A percentile compares a stretch with the other conserved stretches of the same genome.
These are phyloP conservation scores for Urosaurus nigricauda DNA, from an alignment of 2,797 vertebrate species.

Conservation along the genomic window DNA sequence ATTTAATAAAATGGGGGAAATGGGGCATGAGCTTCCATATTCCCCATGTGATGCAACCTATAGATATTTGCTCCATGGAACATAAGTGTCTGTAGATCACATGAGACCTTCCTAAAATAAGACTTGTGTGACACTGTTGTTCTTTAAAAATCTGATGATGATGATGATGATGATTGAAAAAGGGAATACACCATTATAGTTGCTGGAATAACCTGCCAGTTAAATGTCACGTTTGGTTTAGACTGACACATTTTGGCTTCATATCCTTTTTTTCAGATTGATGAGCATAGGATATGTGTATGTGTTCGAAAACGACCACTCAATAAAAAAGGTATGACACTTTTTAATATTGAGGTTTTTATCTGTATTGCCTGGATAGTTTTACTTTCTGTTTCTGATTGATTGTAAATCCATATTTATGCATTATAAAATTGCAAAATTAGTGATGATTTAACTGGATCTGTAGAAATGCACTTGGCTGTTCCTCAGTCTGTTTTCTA, in stretches of 20 bases:
- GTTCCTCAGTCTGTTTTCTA: neutral
- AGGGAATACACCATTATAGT: neutral
- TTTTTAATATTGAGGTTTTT: slow-evolving; percentile 40
- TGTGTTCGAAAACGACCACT: slow-evolving; percentile 95
- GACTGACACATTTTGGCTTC: neutral
- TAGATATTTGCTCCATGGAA: neutral
- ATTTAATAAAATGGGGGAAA: no score
- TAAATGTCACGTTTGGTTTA: slow-evolving; percentile 11
- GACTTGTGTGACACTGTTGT: neutral
- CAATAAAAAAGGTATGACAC: slow-evolving; percentile 93
- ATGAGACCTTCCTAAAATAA: neutral
- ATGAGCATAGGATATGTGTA: slow-evolving; percentile 98
- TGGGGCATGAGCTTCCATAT: neutral
- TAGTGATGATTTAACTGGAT: neutral
- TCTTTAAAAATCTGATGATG: slow-evolving; percentile 28
- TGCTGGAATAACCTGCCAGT: neutral
- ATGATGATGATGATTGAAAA: neutral
- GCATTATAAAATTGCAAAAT: neutral
- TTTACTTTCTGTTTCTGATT: neutral
- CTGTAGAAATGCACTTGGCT: slow-evolving; percentile 1
- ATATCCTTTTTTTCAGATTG: slow-evolving; percentile 83
- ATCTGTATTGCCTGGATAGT: slow-evolving; percentile 18
- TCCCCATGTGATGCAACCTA: neutral
- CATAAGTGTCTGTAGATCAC: neutral
- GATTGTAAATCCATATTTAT: neutral